phyloP scores from a whole-genome alignment of 1,140 invertebrate genomes.

The Drosophila nebulosa region DNA sequence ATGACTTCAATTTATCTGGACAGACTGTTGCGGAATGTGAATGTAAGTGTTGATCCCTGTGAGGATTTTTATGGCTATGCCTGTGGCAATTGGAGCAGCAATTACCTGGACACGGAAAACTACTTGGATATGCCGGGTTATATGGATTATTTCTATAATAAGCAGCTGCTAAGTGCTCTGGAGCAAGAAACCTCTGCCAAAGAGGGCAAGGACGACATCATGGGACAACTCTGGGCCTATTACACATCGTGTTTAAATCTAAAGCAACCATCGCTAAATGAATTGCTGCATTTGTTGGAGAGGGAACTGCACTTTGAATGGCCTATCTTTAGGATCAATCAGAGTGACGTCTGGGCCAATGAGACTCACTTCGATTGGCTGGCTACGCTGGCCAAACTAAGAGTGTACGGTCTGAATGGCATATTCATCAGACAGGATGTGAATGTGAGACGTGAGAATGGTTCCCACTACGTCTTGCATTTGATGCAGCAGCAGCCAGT shows the following conservation, averaged over 20 bases:
- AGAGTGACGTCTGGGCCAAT: constrained; percentile 42
- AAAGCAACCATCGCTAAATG: constrained; percentile 27
- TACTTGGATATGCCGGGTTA: constrained; percentile 61
- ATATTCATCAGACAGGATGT: constrained; percentile 47
- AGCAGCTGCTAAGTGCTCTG: constrained; percentile 31
- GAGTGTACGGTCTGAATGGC: constrained; percentile 46
- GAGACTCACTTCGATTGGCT: constrained; percentile 53
- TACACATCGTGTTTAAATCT: constrained; percentile 39
- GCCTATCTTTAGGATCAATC: constrained; percentile 48
- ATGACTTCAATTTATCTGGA: constrained; percentile 22
- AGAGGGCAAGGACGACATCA: constrained; percentile 15
- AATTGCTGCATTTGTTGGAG: constrained; percentile 28
- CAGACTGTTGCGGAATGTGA: constrained; percentile 44
- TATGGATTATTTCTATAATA: constrained; percentile 50
- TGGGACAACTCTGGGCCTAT: constrained; percentile 27
- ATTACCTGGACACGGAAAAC: constrained; percentile 16
- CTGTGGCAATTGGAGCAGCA: constrained; percentile 52
- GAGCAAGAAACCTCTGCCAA: neutral
- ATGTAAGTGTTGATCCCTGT: constrained; percentile 47
- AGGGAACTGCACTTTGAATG: constrained; percentile 40
- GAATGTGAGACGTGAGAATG: constrained; percentile 48
- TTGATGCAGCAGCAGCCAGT: constrained; percentile 23
- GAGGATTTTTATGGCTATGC: constrained; percentile 61
- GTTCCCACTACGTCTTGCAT: constrained; percentile 39
- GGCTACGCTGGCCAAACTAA: constrained; percentile 32